Conservation (phyloP, 2,888 invertebrate species). For the Tinea trinotella region DNA sequence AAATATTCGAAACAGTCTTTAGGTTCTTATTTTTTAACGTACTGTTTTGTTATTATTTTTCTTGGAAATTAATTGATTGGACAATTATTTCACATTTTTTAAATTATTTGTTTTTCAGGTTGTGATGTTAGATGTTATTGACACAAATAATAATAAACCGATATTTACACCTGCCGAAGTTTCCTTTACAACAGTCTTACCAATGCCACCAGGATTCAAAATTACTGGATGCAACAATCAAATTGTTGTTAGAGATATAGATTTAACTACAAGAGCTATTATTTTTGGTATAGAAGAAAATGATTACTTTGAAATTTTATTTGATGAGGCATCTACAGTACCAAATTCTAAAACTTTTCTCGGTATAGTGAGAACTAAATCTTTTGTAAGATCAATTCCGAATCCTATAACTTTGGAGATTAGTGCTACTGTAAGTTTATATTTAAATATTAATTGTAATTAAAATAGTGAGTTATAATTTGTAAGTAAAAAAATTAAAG, state of each 20-base stretch:
- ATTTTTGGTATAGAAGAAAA: conserved; percentile 47
- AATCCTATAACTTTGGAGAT: conserved; percentile 43
- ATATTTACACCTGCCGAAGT: conserved; percentile 41
- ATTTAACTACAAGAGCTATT: conserved; percentile 60
- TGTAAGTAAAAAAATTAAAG: too few relatives aligned
- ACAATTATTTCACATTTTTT: conserved; percentile 3
- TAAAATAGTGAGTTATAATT: too few relatives aligned
- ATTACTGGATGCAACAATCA: conserved; percentile 53
- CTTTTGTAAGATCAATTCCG: conserved; percentile 44
- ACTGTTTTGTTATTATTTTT: too few relatives aligned
- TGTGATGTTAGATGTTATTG: conserved; percentile 43
- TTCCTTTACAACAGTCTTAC: conserved; percentile 55
- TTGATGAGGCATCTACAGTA: conserved; percentile 28
- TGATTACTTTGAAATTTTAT: conserved; percentile 43
- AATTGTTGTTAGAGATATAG: conserved; percentile 61
- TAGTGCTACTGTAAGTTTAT: conserved; percentile 51
- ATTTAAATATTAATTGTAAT: too few relatives aligned
- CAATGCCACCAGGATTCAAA: conserved; percentile 52
- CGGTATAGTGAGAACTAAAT: conserved; percentile 41
- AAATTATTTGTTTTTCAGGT: conserved; percentile 33
- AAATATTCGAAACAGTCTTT: too few relatives aligned
- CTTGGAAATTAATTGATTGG: too few relatives aligned
- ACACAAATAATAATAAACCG: conserved; percentile 66
- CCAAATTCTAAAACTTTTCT: conserved; percentile 43
- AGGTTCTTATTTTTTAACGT: too few relatives aligned